Percentiles rank a stretch among this genome's conserved stretches.
phyloP scores from a whole-genome alignment of 2,113 vertebrate genomes.

The Fregetta grallaria region DNA sequence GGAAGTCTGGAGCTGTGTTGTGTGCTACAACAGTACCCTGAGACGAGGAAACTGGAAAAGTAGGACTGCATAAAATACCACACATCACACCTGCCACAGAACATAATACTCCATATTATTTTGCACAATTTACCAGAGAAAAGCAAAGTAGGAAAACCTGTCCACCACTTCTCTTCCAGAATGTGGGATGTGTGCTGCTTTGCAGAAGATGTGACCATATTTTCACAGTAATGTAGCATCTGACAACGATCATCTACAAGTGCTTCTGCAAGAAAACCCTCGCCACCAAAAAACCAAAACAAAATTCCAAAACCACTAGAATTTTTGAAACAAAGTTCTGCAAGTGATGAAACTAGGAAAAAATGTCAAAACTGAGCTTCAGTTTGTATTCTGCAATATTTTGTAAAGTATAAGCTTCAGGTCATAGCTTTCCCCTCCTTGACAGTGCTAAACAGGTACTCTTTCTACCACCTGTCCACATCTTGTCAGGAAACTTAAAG shows the following conservation, averaged over 20 bases:
- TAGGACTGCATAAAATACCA: background rate
- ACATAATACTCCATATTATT: background rate
- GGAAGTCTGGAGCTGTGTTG: background rate
- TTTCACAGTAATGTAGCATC: background rate
- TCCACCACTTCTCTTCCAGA: background rate
- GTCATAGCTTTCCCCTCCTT: background rate
- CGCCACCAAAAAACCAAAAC: background rate
- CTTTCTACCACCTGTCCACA: background rate
- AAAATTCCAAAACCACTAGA: background rate
- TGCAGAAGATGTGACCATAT: background rate
- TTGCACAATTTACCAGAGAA: background rate
- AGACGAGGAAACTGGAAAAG: background rate
- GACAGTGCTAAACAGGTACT: background rate
- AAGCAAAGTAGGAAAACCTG: background rate
- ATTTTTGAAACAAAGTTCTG: background rate
- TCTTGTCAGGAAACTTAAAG: background rate
- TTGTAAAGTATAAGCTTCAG: background rate
- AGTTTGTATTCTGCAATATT: background rate
- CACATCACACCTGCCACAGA: background rate
- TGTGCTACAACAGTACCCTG: background rate
- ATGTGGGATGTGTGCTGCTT: background rate
- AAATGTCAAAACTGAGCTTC: background rate
- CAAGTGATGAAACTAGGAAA: background rate
- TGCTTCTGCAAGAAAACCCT: background rate
- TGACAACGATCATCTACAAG: background rate